Base-by-base conservation (phyloP, 2,113 vertebrate genomes). In the Silurus asotus region DNA sequence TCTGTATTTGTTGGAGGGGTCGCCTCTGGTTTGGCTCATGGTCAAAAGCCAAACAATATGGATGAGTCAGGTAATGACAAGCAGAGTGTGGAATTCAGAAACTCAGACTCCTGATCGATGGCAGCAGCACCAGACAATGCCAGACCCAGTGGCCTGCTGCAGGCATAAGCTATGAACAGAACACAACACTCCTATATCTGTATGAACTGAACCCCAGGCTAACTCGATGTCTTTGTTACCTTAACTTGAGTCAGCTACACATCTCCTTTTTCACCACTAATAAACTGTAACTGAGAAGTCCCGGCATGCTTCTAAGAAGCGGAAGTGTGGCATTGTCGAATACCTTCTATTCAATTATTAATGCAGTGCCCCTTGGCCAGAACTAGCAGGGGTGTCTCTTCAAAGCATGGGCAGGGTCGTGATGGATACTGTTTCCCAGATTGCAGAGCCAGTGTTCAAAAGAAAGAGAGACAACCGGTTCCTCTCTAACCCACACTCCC, bases 311-410 rank as follows among this genome's bases (percentile, higher is more conserved):
- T 84, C 86, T 83, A 81, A 90, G 88, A 91, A 87, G 86, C 78
- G 88, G 87, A 90, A 89, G 87, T 86, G 80, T 64, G 84, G 88
- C 87, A 86, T 82, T 89, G 89, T 89, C 56, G 64, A 88, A 84
- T 87, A 88, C 81, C 79, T 78, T 67, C 88, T 88, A 88, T 89
- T 91, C 88, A 89, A 88, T 89, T 92, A 89, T 89, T 88, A 89
- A 90, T 82, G 78, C 81, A 84, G 61, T 3, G 83, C 88, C 89
- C 87, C 88, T 37, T 87, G 89, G 90, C 89, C 91, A 88, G 65
- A 81, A 81, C 51, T 89, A 88, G 87, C 88, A 89, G 85, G 69
- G 84, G 82, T 69, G 64, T 89, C 85, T 90, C 87, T 91, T 91
- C 90, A 92, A 92, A 90, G 90, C 83, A 51, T 79, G n/a, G 79